Percentiles rank a stretch among this genome's conserved stretches.
These are phyloP conservation scores for Brachyistius frenatus DNA, from an alignment of 2,113 vertebrate genomes.

Conservation along the genomic window DNA sequence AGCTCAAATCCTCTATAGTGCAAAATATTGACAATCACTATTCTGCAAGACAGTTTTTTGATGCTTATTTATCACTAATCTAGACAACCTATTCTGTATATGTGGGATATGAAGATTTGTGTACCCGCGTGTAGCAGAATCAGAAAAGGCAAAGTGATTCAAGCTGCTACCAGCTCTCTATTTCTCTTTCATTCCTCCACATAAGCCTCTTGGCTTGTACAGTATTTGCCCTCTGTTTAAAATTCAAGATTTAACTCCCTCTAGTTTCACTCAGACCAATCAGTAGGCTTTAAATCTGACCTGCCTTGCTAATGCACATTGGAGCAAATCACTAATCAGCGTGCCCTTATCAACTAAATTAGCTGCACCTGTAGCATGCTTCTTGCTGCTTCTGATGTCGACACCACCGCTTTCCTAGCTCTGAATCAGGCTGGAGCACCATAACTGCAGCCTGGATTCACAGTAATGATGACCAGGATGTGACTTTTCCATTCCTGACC, in stretches of 20 bases:
- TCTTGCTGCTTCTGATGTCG: neutral
- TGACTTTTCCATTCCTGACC: conserved; percentile 4
- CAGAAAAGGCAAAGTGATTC: neutral
- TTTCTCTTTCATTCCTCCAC: conserved; percentile 10
- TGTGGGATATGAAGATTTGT: neutral
- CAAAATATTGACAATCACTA: too few relatives aligned
- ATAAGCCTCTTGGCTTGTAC: conserved; percentile 7
- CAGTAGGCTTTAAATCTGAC: conserved; percentile 5
- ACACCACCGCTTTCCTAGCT: neutral
- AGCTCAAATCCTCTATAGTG: too few relatives aligned
- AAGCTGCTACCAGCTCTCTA: neutral
- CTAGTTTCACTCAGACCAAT: conserved; percentile 15
- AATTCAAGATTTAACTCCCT: conserved; percentile 29
- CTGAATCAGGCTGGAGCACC: neutral
- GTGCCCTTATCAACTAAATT: conserved; percentile 49
- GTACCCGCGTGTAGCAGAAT: neutral
- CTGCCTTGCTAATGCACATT: conserved; percentile 13
- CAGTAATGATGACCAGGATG: conserved; percentile 7
- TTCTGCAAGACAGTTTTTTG: too few relatives aligned
- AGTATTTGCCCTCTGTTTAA: conserved; percentile 4
- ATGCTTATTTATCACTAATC: neutral
- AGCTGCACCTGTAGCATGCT: conserved; percentile 47
- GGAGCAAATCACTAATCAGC: conserved; percentile 39
- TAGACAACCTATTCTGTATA: neutral
- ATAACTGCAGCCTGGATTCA: conserved; percentile 4